Evolutionary conservation across 2,797 vertebrate species (phyloP).

Genomic region (Lepilemur septentrionalis): DNA sequence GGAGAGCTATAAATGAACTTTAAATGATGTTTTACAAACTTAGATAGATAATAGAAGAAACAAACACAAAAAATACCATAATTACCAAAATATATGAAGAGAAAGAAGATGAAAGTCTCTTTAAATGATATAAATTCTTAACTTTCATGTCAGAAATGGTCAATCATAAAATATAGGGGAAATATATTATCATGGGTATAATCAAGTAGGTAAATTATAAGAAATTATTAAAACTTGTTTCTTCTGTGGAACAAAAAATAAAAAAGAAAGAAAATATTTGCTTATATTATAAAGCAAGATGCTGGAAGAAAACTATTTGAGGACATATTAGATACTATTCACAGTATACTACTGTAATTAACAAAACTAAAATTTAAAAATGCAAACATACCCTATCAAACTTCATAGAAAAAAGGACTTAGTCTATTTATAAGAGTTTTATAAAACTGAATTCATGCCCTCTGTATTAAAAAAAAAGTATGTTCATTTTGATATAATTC

Average conservation of each 20-base stretch:
- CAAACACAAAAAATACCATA: neutral
- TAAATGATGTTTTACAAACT: neutral
- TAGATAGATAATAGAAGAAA: neutral
- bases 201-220: neutral
- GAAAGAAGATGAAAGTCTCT: neutral
- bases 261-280: neutral
- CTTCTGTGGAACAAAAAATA: neutral
- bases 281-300: conserved; percentile 16
- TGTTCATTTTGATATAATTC: neutral
- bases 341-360: neutral
- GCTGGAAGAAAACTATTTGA: neutral
- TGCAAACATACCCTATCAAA: neutral
- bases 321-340: neutral
- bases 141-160: neutral
- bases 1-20: neutral
- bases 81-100: neutral
- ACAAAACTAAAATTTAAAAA: neutral
- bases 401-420: neutral
- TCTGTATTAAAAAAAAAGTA: neutral
- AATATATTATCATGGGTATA: neutral
- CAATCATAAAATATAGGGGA: neutral
- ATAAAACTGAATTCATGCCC: neutral
- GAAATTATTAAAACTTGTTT: neutral
- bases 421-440: neutral
- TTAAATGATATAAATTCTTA: neutral